Base-by-base conservation (phyloP, 1,140 invertebrate genomes). In the Zaprionus lachaisei region DNA sequence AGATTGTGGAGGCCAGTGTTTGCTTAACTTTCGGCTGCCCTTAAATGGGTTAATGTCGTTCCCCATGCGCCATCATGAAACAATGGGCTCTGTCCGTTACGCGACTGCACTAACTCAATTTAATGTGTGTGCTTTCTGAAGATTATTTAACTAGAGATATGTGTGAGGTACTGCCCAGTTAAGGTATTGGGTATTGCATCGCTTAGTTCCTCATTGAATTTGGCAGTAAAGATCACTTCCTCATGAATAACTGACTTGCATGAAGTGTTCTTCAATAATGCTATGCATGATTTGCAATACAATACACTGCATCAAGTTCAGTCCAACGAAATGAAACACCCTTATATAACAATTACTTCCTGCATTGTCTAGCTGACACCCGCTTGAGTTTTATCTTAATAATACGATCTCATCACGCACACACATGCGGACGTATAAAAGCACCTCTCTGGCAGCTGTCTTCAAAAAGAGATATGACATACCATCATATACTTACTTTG, bases 21-120 rank as follows among this genome's bases (percentile, higher is more conserved):
- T 72, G 70, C 70, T 72, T 72, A 77, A 62, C 73, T 76, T 76
- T 71, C 69, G 74, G 62, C 61, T 34, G 38, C 71, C 70, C 56
- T 77, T 90, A 87, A 89, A 82, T 87, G 83, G 83, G 83, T 89
- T 87, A 87, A 87, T 80, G 84, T 87, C 80, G 68, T 44, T 62
- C 55, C 41, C 28, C 11, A 65, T 31, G 51, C 64, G n/a, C 11
- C 67, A 41, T 31, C 28, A 66, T 71, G 54, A 64, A 75, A 75
- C 72, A 75, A 75, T 75, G 72, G 41, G 71, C 26, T 31, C 72
- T 74, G 57, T 44, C 72, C 72, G 49, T 74, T 74, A 69, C n/a
- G 7, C 58, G 62, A 70, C 62, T 70, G 72, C 66, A 57, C 34
- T 74, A 70, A 70, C 66, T 74, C 72, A 74, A 74, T 56, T 74